phyloP scores from a whole-genome alignment of 2,888 invertebrate species.

The Alcis repandata region DNA sequence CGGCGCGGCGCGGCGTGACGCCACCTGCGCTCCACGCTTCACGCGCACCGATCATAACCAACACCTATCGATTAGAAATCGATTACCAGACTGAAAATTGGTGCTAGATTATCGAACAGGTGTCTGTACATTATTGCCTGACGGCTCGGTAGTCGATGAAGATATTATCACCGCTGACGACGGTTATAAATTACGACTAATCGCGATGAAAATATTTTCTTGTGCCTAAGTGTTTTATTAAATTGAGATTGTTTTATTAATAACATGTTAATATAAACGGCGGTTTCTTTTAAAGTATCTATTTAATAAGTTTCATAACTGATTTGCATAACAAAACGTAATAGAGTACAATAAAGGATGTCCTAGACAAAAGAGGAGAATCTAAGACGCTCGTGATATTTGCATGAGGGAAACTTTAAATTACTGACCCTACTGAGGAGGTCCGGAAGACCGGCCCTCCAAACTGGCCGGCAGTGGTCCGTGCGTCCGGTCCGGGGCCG shows the following conservation, averaged over 20 bases:
- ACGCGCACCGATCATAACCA: constrained; percentile 51
- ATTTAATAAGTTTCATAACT: not conserved
- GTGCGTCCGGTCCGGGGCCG: constrained; percentile 64
- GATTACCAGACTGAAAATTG: constrained; percentile 26
- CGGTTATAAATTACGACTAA: not conserved
- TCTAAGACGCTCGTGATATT: constrained; percentile 49
- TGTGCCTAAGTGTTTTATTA: not conserved
- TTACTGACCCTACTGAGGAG: constrained; percentile 51
- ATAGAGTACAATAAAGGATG: constrained; percentile 7
- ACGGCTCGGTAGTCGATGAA: not conserved
- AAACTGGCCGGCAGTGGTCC: constrained; percentile 69
- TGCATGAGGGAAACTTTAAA: constrained; percentile 52
- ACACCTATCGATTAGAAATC: constrained; percentile 50
- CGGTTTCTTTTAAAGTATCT: not conserved
- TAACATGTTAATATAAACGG: not conserved
- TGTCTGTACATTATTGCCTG: constrained; percentile 5
- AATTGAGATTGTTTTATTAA: not conserved
- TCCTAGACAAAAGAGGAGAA: constrained; percentile 41
- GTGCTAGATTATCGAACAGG: constrained; percentile 30
- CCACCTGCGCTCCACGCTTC: constrained; percentile 66
- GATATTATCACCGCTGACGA: constrained; percentile 8
- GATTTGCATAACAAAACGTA: constrained; percentile 15
- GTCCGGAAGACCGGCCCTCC: constrained; percentile 73
- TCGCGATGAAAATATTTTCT: not conserved
- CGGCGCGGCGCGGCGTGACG: constrained; percentile 49